phyloP scores from a whole-genome alignment of 2,113 vertebrate species.

The Eurypyga helias region DNA sequence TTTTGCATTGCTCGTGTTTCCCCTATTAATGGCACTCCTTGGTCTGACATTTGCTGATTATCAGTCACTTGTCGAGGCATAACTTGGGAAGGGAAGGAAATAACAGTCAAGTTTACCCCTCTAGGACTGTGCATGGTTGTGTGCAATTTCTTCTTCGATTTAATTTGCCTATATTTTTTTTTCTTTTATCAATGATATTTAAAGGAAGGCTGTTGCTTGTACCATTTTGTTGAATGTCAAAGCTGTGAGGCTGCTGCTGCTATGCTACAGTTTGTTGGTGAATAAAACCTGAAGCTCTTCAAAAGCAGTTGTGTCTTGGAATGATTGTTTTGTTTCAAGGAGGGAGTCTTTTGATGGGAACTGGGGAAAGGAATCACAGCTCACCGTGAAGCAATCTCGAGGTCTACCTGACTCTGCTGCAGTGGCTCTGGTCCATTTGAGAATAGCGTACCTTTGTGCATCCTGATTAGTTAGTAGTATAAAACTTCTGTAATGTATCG shows the following conservation, averaged over 20 bases:
- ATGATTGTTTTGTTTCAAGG: background rate
- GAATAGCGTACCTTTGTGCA: background rate
- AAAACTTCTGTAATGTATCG: background rate
- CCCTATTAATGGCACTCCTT: background rate
- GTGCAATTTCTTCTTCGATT: background rate
- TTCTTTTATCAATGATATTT: background rate
- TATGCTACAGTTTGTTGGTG: background rate
- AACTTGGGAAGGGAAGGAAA: background rate
- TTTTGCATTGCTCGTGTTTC: background rate
- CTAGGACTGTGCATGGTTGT: background rate
- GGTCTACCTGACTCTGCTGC: background rate
- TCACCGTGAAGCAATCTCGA: background rate
- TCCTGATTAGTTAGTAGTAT: background rate
- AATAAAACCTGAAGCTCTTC: background rate
- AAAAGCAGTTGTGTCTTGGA: background rate
- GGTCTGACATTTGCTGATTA: background rate
- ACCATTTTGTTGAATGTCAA: background rate
- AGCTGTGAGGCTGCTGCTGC: background rate
- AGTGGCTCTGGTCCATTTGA: background rate
- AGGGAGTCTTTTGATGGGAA: background rate
- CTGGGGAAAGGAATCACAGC: background rate
- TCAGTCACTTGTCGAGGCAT: background rate
- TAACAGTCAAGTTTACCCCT: background rate
- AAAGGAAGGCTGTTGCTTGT: background rate
- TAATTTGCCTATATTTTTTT: background rate